These are phyloP conservation scores for Coendou prehensilis DNA, from an alignment of 2,797 vertebrate genomes.

Conservation along the genomic window DNA sequence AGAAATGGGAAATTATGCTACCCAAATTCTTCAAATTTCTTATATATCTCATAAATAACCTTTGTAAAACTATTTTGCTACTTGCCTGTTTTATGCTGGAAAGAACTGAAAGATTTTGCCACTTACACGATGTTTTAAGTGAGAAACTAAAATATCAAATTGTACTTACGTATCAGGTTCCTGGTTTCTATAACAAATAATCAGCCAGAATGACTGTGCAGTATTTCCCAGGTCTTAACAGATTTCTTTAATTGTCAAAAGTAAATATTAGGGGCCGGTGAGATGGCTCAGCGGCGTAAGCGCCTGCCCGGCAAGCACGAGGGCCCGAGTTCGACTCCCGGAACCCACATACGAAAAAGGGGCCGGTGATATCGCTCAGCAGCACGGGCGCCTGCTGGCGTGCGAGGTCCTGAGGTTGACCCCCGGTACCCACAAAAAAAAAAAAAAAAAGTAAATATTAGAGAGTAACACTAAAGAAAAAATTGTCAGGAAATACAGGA, in stretches of 20 bases:
- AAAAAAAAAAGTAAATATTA: slow-evolving; percentile 19
- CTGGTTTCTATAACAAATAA: neutral
- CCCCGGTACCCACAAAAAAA: no score
- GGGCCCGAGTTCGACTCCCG: no score
- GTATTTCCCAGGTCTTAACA: slow-evolving; percentile 5
- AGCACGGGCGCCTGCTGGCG: no score
- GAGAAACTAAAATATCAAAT: slow-evolving; percentile 11
- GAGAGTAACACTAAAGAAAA: neutral
- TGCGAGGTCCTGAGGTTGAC: no score
- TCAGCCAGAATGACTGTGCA: neutral
- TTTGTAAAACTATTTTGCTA: neutral
- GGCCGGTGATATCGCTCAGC: no score
- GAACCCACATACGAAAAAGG: no score
- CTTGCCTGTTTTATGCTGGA: neutral
- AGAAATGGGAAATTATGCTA: neutral
- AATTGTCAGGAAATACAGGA: neutral
- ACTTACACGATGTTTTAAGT: neutral
- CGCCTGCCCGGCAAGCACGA: no score
- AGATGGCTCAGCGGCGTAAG: no score
- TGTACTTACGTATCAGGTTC: neutral
- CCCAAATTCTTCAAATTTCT: neutral
- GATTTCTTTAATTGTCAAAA: slow-evolving; percentile 1
- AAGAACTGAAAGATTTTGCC: neutral
- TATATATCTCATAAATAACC: neutral
- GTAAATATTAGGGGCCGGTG: neutral